A percentile compares a stretch with the other conserved stretches of the same genome.
These are phyloP conservation scores for Electrona antarctica DNA, from an alignment of 2,113 vertebrate genomes.

Conservation along the genomic window DNA sequence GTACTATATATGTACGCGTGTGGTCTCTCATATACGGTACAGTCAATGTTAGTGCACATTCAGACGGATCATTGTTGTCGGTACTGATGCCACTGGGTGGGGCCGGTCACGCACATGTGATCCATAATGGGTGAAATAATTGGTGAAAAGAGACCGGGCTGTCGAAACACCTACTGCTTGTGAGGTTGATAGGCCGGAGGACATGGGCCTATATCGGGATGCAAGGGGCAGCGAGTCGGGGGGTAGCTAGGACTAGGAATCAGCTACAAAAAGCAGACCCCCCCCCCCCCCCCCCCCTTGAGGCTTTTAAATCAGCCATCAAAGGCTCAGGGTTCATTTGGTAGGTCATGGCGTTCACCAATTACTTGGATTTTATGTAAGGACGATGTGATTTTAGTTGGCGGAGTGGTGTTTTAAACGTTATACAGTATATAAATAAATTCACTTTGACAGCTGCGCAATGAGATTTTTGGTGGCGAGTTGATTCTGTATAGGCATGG, in stretches of 20 bases:
- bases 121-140: constrained; percentile 78
- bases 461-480: constrained; percentile 60
- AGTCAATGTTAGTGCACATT: constrained; percentile 16
- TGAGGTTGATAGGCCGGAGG: constrained; percentile 64
- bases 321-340: constrained; percentile 70
- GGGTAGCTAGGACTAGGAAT: constrained; percentile 57
- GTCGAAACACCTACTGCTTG: constrained; percentile 69
- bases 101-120: constrained; percentile 29
- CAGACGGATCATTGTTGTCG: constrained; percentile 55
- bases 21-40: too few relatives aligned
- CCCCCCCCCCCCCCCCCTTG: constrained; percentile 57
- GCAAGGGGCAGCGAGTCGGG: constrained; percentile 58
- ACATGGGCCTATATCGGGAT: constrained; percentile 58
- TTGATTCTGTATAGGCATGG: constrained; percentile 32
- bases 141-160: constrained; percentile 73
- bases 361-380: constrained; percentile 82
- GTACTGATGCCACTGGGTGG: constrained; percentile 51
- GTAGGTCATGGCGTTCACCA: constrained; percentile 75
- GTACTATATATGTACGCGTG: too few relatives aligned
- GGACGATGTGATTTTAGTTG: constrained; percentile 78
- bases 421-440: constrained; percentile 42
- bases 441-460: constrained; percentile 71
- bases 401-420: constrained; percentile 61
- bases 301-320: constrained; percentile 71
- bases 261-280: constrained; percentile 63